These are phyloP conservation scores for Eupithecia exiguata DNA, from an alignment of 2,888 invertebrate species.

Conservation along the genomic window DNA sequence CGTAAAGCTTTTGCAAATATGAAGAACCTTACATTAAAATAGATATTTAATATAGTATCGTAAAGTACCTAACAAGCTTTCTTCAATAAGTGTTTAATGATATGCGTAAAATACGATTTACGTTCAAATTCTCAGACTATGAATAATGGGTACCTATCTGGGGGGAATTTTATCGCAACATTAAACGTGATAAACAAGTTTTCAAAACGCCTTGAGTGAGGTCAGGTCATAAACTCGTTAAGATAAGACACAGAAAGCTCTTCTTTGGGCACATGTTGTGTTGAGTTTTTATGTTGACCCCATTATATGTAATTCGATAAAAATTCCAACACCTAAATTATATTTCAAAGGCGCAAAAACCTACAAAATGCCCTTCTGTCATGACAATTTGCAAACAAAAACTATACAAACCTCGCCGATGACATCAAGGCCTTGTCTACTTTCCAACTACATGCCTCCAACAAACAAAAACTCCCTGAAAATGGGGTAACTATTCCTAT, in stretches of 20 bases:
- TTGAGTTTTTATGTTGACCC: background rate
- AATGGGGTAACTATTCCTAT: constrained; percentile 26
- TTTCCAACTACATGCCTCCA: constrained; percentile 1
- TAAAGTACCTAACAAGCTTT: background rate
- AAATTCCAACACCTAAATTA: background rate
- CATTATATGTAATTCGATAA: background rate
- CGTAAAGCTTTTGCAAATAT: background rate
- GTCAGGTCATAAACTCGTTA: constrained; percentile 35
- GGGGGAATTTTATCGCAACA: constrained; percentile 32
- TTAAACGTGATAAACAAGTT: constrained; percentile 22
- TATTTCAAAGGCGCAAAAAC: background rate
- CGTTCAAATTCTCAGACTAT: constrained; percentile 31
- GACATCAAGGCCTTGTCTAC: constrained; percentile 2
- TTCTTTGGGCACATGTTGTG: background rate
- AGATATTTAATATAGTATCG: background rate
- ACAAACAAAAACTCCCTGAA: constrained; percentile 20
- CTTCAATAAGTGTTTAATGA: background rate
- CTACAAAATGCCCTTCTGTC: background rate
- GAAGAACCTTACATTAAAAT: background rate
- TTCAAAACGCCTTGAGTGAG: constrained; percentile 30
- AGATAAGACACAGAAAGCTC: constrained; percentile 23
- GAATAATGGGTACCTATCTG: constrained; percentile 24
- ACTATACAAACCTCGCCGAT: background rate
- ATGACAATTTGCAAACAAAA: background rate
- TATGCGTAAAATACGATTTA: constrained; percentile 8